Evolutionary conservation across 2,888 invertebrate genomes (phyloP).

Genomic region (Formica aserva): DNA sequence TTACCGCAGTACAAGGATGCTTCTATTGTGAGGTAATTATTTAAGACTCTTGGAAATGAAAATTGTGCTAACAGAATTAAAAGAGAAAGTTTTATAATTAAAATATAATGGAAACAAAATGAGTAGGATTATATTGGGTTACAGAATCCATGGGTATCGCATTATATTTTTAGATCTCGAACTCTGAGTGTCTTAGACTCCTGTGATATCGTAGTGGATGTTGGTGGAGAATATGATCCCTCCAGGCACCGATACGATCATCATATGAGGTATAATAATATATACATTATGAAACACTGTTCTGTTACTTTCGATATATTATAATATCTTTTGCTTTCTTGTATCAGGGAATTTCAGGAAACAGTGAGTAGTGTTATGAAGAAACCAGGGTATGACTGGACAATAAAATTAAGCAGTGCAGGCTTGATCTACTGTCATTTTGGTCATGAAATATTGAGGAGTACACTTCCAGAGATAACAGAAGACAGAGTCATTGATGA

Average conservation of each 20-base stretch:
- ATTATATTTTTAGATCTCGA: slow-evolving; percentile 86
- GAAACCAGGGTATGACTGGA: slow-evolving; percentile 81
- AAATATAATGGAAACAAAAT: neutral
- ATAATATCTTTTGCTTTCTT: neutral
- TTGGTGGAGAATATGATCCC: slow-evolving; percentile 95
- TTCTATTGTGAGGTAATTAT: slow-evolving; percentile 88
- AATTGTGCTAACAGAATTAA: neutral
- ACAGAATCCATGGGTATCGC: neutral
- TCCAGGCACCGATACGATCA: slow-evolving; percentile 94
- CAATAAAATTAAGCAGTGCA: slow-evolving; percentile 95
- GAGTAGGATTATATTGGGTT: neutral
- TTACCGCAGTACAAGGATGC: slow-evolving; percentile 94
- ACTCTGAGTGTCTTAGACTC: slow-evolving; percentile 88
- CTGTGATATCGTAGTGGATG: slow-evolving; percentile 98
- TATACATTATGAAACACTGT: neutral
- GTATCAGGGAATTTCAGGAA: slow-evolving; percentile 78
- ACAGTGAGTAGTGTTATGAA: slow-evolving; percentile 79
- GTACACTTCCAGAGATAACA: slow-evolving; percentile 86
- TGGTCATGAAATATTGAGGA: slow-evolving; percentile 92
- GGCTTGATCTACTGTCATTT: slow-evolving; percentile 97
- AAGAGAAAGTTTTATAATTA: neutral
- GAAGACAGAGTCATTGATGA: slow-evolving; percentile 87
- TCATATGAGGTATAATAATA: slow-evolving; percentile 90
- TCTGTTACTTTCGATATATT: neutral
- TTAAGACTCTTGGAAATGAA: neutral